phyloP scores from a whole-genome alignment of 2,888 invertebrate species.

The Melinopterus prodromus region DNA sequence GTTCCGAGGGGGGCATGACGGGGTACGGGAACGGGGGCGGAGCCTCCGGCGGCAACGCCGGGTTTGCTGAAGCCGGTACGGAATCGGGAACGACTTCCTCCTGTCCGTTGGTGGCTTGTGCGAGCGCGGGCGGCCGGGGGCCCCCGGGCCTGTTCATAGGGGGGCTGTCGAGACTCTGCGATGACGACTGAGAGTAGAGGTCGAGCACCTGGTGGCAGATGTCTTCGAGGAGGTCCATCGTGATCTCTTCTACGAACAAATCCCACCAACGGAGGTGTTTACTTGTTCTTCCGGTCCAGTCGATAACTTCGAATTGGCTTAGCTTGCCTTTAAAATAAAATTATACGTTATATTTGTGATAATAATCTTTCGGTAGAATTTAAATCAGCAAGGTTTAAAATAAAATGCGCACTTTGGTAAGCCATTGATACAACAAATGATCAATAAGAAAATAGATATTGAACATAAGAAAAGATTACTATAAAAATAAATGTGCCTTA shows the following conservation, averaged over 20 bases:
- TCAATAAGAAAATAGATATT: neutral
- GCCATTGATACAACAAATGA: too few relatives aligned
- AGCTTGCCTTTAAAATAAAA: constrained; percentile 95
- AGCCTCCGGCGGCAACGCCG: constrained; percentile 53
- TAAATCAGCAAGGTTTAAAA: too few relatives aligned
- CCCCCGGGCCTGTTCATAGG: constrained; percentile 58
- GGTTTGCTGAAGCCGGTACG: constrained; percentile 44
- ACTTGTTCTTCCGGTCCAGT: constrained; percentile 85
- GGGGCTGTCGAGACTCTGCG: constrained; percentile 74
- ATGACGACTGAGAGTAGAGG: constrained; percentile 82
- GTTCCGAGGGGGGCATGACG: constrained; percentile 46
- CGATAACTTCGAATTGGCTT: constrained; percentile 92
- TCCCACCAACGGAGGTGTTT: constrained; percentile 96
- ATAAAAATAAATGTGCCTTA: too few relatives aligned
- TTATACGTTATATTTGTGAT: constrained; percentile 70
- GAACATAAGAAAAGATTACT: too few relatives aligned
- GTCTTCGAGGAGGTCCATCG: constrained; percentile 93
- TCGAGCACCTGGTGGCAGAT: constrained; percentile 96
- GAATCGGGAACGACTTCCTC: constrained; percentile 52
- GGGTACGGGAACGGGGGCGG: constrained; percentile 60
- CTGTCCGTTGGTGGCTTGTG: constrained; percentile 65
- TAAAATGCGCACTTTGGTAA: too few relatives aligned
- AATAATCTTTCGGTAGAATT: too few relatives aligned
- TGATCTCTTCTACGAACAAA: constrained; percentile 94
- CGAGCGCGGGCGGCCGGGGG: neutral